Evolutionary conservation across 2,888 invertebrate genomes (phyloP), one percentile per base, ranked within the genome.

Genomic region (Nebria salina): DNA sequence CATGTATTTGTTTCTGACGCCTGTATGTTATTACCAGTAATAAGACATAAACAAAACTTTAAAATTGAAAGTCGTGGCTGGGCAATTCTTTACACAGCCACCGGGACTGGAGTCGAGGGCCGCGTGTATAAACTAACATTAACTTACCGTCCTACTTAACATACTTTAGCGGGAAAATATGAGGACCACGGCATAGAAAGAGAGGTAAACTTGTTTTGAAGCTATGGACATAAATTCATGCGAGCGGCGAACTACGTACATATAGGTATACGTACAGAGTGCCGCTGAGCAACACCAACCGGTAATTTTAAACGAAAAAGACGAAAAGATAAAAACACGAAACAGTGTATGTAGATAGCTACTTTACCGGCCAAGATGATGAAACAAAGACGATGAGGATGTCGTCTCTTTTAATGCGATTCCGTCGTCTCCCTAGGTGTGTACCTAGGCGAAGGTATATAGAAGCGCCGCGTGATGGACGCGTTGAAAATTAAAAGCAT

Each of bases 321-420:
- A 11, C 54, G 54, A 8, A 54, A 13, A 70, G 70, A 25, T 68
- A 68, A 25, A 25, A 68, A 25, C 68, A 68, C 5, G 25, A 25
- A 70, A 34, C 70, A 70, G 11, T 68, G 25, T 41, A 76, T 65
- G 65, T 68, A 65, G 74, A 43, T 79, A 79, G 74, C 79, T 79
- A 20, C 79, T 68, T 70, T 68, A 65, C 70, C 70, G 70, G 54
- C 76, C 66, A 25, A 72, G 76, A 74, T 79, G 79, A 79, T 79
- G 74, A 79, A 79, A 79, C 79, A 79, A 79, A 79, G 78, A 54
- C 54, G 54, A 54, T 13, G 68, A 34, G 34, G 79, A 74, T 74
- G 79, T 79, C 79, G 79, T 74, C 74, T 74, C 73, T 79, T 79
- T 77, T 79, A 79, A 79, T 79, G 75, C 66, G 79, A 79, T 79